Conservation (phyloP, 2,113 vertebrate species). For the Siniperca chuatsi region DNA sequence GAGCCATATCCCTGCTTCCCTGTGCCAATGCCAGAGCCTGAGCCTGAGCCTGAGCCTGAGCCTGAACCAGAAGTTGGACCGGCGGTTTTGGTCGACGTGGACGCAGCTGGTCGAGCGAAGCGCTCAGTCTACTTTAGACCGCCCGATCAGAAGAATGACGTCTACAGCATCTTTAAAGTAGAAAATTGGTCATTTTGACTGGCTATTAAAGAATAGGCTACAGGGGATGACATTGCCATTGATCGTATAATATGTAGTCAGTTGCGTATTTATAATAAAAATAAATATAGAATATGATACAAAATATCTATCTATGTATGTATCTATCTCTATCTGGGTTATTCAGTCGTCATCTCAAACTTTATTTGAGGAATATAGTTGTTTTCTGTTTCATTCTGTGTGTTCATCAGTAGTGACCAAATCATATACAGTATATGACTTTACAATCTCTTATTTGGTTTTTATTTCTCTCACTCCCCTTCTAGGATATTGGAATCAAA, state of each 20-base stretch:
- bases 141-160: constrained; percentile 46
- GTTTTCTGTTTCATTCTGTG: neutral
- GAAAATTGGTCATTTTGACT: neutral
- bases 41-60: neutral
- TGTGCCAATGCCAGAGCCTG: neutral
- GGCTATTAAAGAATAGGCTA: neutral
- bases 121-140: constrained; percentile 7
- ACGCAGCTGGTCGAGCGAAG: neutral
- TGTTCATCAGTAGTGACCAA: neutral
- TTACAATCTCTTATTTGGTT: neutral
- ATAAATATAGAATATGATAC: neutral
- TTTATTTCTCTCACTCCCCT: neutral
- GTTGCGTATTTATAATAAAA: neutral
- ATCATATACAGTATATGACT: neutral
- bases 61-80: neutral
- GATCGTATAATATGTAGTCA: neutral
- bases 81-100: neutral
- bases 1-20: constrained; percentile 55
- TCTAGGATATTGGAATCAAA: constrained; percentile 80
- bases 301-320: neutral
- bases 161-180: constrained; percentile 81
- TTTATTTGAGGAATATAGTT: neutral
- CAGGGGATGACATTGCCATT: neutral
- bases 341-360: neutral
- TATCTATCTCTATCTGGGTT: too few relatives aligned